Evolutionary conservation across 2,797 vertebrate genomes (phyloP), one percentile per base, ranked within the genome.

Genomic region (Phalloptychus januarius): DNA sequence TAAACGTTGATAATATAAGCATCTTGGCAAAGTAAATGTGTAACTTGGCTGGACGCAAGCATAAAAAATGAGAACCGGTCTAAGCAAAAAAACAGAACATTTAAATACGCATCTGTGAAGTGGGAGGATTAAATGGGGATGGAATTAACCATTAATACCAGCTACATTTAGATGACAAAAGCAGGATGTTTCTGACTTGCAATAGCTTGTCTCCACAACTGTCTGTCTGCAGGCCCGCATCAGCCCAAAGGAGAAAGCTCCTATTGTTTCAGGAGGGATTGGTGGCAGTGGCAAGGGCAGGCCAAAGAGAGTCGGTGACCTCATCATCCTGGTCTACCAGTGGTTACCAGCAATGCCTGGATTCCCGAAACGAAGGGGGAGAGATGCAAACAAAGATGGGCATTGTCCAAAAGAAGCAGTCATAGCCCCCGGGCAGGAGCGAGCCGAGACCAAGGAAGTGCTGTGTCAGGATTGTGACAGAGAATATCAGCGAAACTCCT

Each of bases 341-440:
- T 84, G 91, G 92, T 96, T 95, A 95, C 94, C 92, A 95, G 93
- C 90, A 94, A 91, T 85, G 90, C 88, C 20, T 91, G 94, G 92
- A 95, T 95, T 96, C 95, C 94, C 93, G 87, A 95, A 94, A 93
- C 48, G 80, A 82, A 89, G 85, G 84, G 92, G 84, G 85, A 91
- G 92, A 79, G 87, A 92, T 8, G 71, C 89, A 94, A 93, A 95
- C 93, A 96, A 96, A 93, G 92, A 91, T 84, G 82, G 93, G 91
- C 91, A 94, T 95, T 96, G 95, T 95, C 91, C 92, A 93, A 93
- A 91, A 90, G 84, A 88, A 72, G 89, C 91, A 90, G 89, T 61
- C 78, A 76, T 74, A 20, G 84, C 87, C 87, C 77, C 77, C 45
- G 25, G 91, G 90, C 86, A 86, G 78, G 83, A 88, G 85, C 16